Evolutionary conservation across 1,140 invertebrate genomes (phyloP).

Genomic region (Ptiloglossa arizonensis): DNA sequence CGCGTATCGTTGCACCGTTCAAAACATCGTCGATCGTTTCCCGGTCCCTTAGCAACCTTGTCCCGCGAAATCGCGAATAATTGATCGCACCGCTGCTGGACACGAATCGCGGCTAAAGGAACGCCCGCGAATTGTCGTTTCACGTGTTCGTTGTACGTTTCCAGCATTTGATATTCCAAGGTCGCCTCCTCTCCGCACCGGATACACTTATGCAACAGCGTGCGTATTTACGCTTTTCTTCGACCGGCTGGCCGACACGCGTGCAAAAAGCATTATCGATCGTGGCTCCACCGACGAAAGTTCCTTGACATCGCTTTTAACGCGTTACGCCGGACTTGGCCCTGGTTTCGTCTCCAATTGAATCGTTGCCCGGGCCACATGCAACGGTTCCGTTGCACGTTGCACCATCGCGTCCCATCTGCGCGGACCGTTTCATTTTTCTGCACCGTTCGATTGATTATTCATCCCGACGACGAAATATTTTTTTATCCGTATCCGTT

Average conservation of each 20-base stretch:
- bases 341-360: neutral
- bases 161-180: constrained; percentile 53
- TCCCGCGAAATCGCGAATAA: constrained; percentile 6
- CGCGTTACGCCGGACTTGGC: constrained; percentile 1
- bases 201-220: constrained; percentile 60
- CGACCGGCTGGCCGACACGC: constrained; percentile 18
- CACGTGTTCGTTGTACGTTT: constrained; percentile 47
- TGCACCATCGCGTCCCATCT: neutral
- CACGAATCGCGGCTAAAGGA: constrained; percentile 2
- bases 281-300: constrained; percentile 20
- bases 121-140: constrained; percentile 23
- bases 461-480: too few species aligned
- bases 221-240: constrained; percentile 45
- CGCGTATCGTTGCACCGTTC: neutral
- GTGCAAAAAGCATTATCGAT: constrained; percentile 47
- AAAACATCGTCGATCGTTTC: neutral
- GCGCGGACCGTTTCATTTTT: neutral
- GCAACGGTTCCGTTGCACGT: too few species aligned
- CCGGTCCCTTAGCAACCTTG: neutral
- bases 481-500: too few species aligned
- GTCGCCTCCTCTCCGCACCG: constrained; percentile 49
- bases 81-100: neutral
- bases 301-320: constrained; percentile 38
- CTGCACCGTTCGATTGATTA: too few species aligned
- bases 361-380: neutral